These are phyloP conservation scores for Oophaga pumilio DNA, from an alignment of 2,113 vertebrate genomes.

Conservation along the genomic window DNA sequence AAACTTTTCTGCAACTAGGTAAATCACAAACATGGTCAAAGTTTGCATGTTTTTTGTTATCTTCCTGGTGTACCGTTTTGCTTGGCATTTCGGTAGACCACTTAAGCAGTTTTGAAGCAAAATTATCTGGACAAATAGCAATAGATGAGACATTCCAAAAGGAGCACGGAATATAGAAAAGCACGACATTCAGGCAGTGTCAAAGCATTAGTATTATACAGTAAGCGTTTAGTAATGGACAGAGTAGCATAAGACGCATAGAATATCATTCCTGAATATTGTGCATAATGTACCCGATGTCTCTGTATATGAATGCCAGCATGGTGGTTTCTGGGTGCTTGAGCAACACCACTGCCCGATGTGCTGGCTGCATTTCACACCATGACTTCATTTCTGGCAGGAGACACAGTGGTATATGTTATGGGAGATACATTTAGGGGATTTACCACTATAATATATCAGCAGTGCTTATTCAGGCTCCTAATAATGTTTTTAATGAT, in stretches of 20 bases:
- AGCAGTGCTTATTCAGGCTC: too few relatives aligned
- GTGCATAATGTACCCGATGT: background rate
- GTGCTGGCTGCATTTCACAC: background rate
- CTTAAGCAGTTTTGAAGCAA: background rate
- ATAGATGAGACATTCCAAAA: background rate
- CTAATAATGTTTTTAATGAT: too few relatives aligned
- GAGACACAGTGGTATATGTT: background rate
- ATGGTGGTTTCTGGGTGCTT: background rate
- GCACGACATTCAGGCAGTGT: background rate
- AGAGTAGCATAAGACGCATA: background rate
- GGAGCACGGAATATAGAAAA: background rate
- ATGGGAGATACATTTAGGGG: background rate
- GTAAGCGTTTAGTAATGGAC: background rate
- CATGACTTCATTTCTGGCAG: background rate
- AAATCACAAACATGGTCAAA: too few relatives aligned
- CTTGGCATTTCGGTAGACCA: background rate
- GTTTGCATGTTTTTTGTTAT: too few relatives aligned
- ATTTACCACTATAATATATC: too few relatives aligned
- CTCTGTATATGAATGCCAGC: background rate
- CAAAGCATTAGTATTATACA: background rate
- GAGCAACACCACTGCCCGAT: background rate
- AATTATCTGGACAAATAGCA: background rate
- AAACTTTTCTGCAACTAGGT: too few relatives aligned
- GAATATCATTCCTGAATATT: background rate
- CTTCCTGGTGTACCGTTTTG: background rate